Percentiles rank a stretch among this genome's conserved stretches.
These are phyloP conservation scores for Colletes latitarsis DNA, from an alignment of 1,140 invertebrate species.

Conservation along the genomic window DNA sequence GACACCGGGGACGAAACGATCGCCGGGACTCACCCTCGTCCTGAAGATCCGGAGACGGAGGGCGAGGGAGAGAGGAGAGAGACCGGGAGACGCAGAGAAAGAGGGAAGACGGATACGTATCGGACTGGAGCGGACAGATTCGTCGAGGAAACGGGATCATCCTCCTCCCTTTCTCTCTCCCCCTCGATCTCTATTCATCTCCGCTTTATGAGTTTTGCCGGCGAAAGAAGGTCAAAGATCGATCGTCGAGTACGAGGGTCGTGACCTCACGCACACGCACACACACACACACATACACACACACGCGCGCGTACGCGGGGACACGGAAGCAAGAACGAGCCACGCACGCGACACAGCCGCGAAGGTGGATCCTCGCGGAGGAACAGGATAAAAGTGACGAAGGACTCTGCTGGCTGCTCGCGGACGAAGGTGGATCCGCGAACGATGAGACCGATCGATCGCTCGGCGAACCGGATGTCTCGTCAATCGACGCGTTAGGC, in stretches of 20 bases:
- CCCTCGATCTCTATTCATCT: conserved; percentile 59
- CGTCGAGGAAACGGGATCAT: conserved; percentile 18
- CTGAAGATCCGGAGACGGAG: conserved; percentile 21
- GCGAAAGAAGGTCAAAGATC: conserved; percentile 72
- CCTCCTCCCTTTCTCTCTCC: conserved; percentile 58
- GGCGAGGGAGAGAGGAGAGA: conserved; percentile 48
- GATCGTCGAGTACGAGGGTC: conserved; percentile 68
- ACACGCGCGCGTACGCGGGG: conserved; percentile 14
- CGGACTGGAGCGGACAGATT: conserved; percentile 5
- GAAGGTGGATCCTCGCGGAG: conserved; percentile 21
- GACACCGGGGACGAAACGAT: conserved; percentile 1
- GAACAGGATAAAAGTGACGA: conserved; percentile 28
- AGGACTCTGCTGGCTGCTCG: conserved; percentile 16
- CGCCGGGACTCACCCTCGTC: conserved; percentile 13
- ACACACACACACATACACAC: conserved; percentile 20
- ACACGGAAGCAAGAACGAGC: too few relatives aligned
- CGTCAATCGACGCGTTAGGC: conserved; percentile 59
- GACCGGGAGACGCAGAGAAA: conserved; percentile 10
- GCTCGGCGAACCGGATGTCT: background rate
- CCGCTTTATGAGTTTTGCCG: conserved; percentile 60
- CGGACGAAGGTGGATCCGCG: conserved; percentile 27
- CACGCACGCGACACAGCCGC: background rate
- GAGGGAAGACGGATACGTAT: conserved; percentile 5
- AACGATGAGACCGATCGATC: conserved; percentile 48
- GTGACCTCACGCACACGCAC: conserved; percentile 63